phyloP scores from a whole-genome alignment of 2,888 invertebrate genomes.

The Nebria brevicollis region DNA sequence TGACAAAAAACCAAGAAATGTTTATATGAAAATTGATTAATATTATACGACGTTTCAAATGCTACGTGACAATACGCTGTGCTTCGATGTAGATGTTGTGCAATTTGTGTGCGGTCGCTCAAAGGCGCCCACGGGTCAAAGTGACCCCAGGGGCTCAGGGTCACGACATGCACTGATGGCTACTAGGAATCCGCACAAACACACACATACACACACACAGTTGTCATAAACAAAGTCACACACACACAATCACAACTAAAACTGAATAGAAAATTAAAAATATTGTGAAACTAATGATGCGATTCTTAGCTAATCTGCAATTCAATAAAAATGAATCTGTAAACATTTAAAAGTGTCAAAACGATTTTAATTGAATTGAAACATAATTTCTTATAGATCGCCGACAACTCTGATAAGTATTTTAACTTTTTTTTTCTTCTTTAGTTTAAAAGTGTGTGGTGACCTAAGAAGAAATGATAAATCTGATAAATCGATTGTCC shows the following conservation, averaged over 20 bases:
- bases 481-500: too few species aligned
- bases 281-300: slow-evolving; percentile 12
- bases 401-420: too few species aligned
- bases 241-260: too few species aligned
- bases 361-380: too few species aligned
- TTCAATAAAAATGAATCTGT: background rate
- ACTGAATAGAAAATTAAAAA: background rate
- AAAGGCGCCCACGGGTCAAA: background rate
- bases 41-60: background rate
- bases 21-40: too few species aligned
- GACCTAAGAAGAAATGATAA: background rate
- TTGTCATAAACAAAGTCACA: background rate
- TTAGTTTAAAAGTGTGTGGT: too few species aligned
- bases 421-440: too few species aligned
- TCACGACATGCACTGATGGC: slow-evolving; percentile 1
- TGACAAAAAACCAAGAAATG: too few species aligned
- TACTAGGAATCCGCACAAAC: background rate
- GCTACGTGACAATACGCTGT: background rate
- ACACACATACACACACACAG: background rate
- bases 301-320: slow-evolving; percentile 7
- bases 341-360: too few species aligned
- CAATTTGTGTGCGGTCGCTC: background rate
- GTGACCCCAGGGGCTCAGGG: background rate
- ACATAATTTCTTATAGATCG: too few species aligned
- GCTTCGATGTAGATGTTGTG: background rate